Evolutionary conservation across 2,113 vertebrate genomes (phyloP).

Genomic region (Aegypius monachus): DNA sequence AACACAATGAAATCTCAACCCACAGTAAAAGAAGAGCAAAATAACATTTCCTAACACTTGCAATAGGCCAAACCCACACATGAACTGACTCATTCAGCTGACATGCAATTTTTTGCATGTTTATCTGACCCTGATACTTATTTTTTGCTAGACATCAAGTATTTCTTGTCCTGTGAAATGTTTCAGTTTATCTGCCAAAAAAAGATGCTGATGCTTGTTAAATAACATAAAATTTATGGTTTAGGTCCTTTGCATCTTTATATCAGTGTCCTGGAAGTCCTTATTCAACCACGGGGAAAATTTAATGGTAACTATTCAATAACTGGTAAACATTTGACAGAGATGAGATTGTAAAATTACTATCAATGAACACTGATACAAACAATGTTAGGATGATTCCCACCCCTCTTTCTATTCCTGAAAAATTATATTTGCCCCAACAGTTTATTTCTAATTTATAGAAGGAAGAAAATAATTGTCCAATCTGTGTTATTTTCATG

Average conservation of each 20-base stretch:
- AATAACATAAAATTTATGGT: neutral
- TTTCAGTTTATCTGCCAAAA: neutral
- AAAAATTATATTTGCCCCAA: neutral
- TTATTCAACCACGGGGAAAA: neutral
- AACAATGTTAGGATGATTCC: neutral
- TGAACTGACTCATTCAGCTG: neutral
- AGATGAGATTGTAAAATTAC: neutral
- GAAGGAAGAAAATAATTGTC: neutral
- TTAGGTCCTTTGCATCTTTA: neutral
- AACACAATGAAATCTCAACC: neutral
- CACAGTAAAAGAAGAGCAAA: neutral
- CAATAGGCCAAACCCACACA: neutral
- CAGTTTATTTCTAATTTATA: neutral
- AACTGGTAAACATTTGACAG: neutral
- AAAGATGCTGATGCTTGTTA: neutral
- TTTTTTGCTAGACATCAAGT: neutral
- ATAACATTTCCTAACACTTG: neutral
- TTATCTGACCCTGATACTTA: neutral
- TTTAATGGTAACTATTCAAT: neutral
- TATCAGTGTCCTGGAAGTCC: neutral
- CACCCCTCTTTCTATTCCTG: neutral
- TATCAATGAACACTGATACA: neutral
- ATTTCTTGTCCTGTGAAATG: neutral
- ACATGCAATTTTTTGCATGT: neutral
- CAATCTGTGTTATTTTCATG: neutral